Percentiles rank a stretch among this genome's conserved stretches.
Conservation (phyloP, 2,888 invertebrate genomes). For the Stenodema calcarata region DNA sequence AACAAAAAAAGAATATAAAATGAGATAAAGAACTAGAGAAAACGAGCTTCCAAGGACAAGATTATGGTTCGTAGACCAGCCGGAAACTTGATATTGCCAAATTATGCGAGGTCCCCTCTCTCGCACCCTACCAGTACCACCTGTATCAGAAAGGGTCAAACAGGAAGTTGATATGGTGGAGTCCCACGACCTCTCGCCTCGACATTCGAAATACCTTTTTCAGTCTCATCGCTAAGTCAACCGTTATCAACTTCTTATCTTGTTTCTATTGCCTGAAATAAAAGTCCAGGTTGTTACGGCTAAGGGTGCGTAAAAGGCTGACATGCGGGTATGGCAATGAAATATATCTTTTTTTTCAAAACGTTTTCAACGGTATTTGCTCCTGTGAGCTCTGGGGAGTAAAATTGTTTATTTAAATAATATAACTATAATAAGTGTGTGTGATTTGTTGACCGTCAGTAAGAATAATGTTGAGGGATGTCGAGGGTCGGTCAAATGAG, state of each 20-base stretch:
- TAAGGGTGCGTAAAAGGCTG: neutral
- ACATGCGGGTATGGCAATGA: neutral
- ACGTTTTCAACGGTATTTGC: too few species aligned
- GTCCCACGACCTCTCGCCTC: slow-evolving; percentile 2
- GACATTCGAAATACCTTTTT: neutral
- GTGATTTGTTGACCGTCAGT: too few species aligned
- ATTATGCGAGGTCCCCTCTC: neutral
- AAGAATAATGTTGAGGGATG: too few species aligned
- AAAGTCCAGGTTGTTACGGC: neutral
- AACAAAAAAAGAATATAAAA: neutral
- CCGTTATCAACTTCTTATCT: neutral
- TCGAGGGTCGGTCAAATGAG: too few species aligned
- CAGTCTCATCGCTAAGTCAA: neutral
- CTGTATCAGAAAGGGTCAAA: neutral
- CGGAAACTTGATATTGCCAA: slow-evolving; percentile 20
- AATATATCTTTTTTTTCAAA: too few species aligned
- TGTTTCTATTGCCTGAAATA: neutral
- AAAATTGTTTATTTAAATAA: too few species aligned
- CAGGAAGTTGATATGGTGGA: slow-evolving; percentile 9
- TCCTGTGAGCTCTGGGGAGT: too few species aligned
- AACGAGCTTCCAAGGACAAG: slow-evolving; percentile 12
- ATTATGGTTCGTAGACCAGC: neutral
- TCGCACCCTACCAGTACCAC: neutral
- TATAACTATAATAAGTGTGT: too few species aligned
- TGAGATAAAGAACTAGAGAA: neutral